These are phyloP conservation scores for Grallaria varia DNA, from an alignment of 2,113 vertebrate species.

Conservation along the genomic window DNA sequence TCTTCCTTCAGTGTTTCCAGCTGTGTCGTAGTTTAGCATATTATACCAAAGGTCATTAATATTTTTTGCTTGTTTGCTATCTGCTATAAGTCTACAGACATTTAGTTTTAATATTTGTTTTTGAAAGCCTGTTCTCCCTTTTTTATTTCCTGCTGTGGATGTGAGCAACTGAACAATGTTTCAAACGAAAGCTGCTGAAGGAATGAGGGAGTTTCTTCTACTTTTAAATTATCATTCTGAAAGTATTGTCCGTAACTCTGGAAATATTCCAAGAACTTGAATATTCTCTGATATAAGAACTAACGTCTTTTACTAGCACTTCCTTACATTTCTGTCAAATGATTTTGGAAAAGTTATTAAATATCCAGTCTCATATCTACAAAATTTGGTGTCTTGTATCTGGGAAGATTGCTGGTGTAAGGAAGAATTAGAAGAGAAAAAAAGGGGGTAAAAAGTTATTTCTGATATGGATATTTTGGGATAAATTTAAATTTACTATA, in stretches of 20 bases:
- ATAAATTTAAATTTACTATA: not conserved
- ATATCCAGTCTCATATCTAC: not conserved
- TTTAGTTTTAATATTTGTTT: conserved; percentile 71
- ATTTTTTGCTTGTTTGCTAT: conserved; percentile 53
- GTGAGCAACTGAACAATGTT: conserved; percentile 57
- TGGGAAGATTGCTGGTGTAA: not conserved
- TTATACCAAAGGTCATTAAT: conserved; percentile 67
- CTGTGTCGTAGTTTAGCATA: conserved; percentile 64
- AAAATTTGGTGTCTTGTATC: not conserved
- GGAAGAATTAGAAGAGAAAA: not conserved
- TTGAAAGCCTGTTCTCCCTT: conserved; percentile 44
- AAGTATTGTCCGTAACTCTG: not conserved
- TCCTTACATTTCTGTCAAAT: not conserved
- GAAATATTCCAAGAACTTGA: conserved; percentile 24
- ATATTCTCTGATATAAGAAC: not conserved
- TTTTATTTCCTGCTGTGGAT: conserved; percentile 65
- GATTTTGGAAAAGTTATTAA: not conserved
- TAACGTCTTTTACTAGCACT: not conserved
- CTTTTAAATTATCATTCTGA: not conserved
- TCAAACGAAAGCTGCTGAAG: conserved; percentile 52
- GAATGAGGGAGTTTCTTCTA: not conserved
- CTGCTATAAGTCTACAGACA: conserved; percentile 48
- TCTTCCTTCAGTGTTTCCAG: conserved; percentile 63
- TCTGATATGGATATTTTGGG: not conserved
- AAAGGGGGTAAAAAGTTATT: not conserved